phyloP scores from a whole-genome alignment of 2,113 vertebrate species.

The Phaethornis superciliosus region DNA sequence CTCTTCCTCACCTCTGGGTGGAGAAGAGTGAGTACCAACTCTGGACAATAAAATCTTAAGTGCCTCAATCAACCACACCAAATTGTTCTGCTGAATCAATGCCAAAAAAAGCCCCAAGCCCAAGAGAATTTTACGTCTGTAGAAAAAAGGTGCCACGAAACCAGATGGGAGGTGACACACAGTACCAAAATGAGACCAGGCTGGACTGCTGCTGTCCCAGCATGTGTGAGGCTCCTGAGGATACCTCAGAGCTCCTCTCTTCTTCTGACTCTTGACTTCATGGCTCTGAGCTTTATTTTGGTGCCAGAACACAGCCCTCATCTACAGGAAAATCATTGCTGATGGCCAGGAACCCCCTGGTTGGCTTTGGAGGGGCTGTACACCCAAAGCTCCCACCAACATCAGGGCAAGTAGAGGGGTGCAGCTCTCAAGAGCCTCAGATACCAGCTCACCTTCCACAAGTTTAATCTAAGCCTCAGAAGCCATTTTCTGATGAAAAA shows the following conservation, averaged over 20 bases:
- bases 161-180: not conserved
- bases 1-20: not conserved
- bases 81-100: not conserved
- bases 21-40: not conserved
- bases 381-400: not conserved
- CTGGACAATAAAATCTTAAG: not conserved
- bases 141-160: not conserved
- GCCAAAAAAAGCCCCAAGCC: not conserved
- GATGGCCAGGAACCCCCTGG: accelerated
- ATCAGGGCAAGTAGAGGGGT: accelerated
- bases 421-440: not conserved
- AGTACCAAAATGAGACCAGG: not conserved
- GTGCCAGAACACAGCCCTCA: not conserved
- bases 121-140: not conserved
- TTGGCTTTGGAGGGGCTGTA: not conserved
- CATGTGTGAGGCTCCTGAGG: not conserved
- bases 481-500: not conserved
- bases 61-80: not conserved
- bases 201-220: not conserved
- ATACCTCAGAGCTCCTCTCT: not conserved
- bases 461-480: not conserved
- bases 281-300: not conserved
- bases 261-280: not conserved
- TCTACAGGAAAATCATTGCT: accelerated
- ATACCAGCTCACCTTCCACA: not conserved